These are phyloP conservation scores for Eupeodes luniger DNA, from an alignment of 2,888 invertebrate genomes.

Conservation along the genomic window DNA sequence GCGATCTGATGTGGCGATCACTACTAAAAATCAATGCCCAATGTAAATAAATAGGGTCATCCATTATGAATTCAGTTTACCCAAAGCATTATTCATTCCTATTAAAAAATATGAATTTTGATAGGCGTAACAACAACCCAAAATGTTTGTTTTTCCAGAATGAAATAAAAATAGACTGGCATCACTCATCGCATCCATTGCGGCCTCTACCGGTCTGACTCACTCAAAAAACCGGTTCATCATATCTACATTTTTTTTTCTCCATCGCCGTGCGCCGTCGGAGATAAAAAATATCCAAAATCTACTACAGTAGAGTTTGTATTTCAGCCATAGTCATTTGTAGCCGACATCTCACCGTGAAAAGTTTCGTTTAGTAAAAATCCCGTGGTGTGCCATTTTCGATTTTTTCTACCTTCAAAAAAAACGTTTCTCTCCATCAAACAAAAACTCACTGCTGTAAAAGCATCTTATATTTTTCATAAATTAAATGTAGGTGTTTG, in stretches of 20 bases:
- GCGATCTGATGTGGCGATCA: no score
- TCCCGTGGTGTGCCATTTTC: slow-evolving; percentile 78
- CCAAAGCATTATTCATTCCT: no score
- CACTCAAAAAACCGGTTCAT: slow-evolving; percentile 64
- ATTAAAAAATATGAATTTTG: no score
- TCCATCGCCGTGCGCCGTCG: slow-evolving; percentile 20
- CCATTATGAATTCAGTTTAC: no score
- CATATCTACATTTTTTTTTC: slow-evolving; percentile 31
- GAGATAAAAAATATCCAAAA: slow-evolving; percentile 57
- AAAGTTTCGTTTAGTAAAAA: slow-evolving; percentile 76
- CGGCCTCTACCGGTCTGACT: slow-evolving; percentile 63
- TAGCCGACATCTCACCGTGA: slow-evolving; percentile 76
- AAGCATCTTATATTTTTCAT: slow-evolving; percentile 63
- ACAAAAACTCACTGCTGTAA: slow-evolving; percentile 57
- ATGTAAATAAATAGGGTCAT: no score
- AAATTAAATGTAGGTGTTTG: slow-evolving; percentile 70
- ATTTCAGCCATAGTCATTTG: slow-evolving; percentile 72
- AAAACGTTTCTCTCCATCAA: slow-evolving; percentile 60
- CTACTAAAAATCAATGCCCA: no score
- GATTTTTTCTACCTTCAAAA: slow-evolving; percentile 64
- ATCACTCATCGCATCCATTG: slow-evolving; percentile 48
- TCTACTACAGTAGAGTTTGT: slow-evolving; percentile 72
- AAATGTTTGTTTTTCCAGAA: neutral
- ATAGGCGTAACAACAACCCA: no score
- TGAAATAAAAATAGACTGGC: slow-evolving; percentile 22